These are phyloP conservation scores for Polydesmus complanatus DNA, from an alignment of 2,888 invertebrate genomes.

Conservation along the genomic window DNA sequence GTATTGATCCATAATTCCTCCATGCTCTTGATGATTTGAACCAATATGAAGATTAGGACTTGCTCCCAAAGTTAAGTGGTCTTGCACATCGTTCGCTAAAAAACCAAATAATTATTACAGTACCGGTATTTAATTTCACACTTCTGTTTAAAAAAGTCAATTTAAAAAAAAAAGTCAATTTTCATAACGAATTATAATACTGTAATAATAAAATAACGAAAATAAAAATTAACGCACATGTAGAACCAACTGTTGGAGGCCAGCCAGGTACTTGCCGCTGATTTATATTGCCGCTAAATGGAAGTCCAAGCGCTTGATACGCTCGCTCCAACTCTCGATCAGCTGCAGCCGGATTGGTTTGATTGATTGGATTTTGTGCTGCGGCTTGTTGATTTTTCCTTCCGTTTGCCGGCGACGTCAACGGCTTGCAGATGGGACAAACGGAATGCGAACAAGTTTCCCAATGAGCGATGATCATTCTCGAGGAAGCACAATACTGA, in stretches of 20 bases:
- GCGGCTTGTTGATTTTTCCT: constrained; percentile 25
- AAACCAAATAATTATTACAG: no score
- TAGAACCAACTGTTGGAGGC: constrained; percentile 4
- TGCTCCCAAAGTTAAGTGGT: background rate
- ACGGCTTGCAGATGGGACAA: constrained; percentile 94
- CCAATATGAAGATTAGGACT: background rate
- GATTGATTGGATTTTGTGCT: background rate
- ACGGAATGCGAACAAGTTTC: constrained; percentile 90
- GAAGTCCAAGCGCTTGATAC: constrained; percentile 63
- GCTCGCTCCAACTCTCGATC: constrained; percentile 51
- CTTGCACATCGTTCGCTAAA: background rate
- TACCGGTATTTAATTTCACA: no score
- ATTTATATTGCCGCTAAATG: constrained; percentile 25
- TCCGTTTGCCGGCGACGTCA: constrained; percentile 83
- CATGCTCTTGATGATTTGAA: background rate
- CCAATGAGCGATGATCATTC: constrained; percentile 98
- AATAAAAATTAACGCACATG: constrained; percentile 1
- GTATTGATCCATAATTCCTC: background rate
- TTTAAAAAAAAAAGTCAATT: no score
- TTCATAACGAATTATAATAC: background rate
- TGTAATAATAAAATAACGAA: background rate
- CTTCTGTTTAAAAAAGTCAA: no score
- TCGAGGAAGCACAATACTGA: constrained; percentile 94
- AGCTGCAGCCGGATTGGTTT: constrained; percentile 20
- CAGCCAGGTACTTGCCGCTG: constrained; percentile 7